These are phyloP conservation scores for Micromussa lordhowensis DNA, from an alignment of 92 coral and sea anemone genomes.

Conservation along the genomic window DNA sequence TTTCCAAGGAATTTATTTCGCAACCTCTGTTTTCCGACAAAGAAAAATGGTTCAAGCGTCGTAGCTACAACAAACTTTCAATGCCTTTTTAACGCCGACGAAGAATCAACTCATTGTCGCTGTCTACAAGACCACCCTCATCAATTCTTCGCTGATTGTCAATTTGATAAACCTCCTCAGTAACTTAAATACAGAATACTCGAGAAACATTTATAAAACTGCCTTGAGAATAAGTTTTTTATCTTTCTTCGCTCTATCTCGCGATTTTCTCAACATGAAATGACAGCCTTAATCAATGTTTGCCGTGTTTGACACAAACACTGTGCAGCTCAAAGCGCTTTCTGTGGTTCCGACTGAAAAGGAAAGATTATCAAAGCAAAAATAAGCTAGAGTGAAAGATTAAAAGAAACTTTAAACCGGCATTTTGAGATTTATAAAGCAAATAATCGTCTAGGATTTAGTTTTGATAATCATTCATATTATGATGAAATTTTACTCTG, in stretches of 20 bases:
- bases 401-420: conserved; percentile 1
- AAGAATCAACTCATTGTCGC: not conserved
- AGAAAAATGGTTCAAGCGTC: not conserved
- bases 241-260: not conserved
- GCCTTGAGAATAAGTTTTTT: no score
- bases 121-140: not conserved
- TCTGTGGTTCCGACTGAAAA: not conserved
- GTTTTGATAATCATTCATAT: not conserved
- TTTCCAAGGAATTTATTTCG: conserved; percentile 26
- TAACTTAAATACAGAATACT: not conserved
- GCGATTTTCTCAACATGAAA: not conserved
- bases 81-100: not conserved
- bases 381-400: not conserved
- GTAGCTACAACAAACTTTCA: no score
- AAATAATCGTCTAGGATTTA: not conserved
- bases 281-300: not conserved
- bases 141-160: not conserved
- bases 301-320: not conserved
- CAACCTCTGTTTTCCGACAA: conserved; percentile 5
- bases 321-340: not conserved
- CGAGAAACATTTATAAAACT: not conserved
- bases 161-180: not conserved
- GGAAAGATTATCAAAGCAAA: not conserved
- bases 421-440: not conserved
- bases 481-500: not conserved